Conservation (phyloP, 2,113 vertebrate genomes). For the Eira barbara region DNA sequence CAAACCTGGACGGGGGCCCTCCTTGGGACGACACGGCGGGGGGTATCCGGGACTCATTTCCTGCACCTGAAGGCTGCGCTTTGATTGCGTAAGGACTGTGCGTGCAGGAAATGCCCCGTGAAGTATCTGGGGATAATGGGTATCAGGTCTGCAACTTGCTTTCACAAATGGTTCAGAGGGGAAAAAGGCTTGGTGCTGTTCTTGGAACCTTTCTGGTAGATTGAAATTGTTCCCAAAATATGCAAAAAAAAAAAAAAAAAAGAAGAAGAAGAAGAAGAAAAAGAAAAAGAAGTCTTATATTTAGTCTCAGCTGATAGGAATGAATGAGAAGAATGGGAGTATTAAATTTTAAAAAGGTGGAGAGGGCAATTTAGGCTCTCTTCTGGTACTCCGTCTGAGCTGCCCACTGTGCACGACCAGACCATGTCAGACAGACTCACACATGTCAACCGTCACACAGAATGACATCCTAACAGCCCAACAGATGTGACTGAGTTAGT, state of each 20-base stretch:
- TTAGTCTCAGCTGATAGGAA: neutral
- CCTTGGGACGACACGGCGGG: neutral
- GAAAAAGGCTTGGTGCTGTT: neutral
- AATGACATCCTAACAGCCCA: neutral
- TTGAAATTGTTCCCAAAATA: neutral
- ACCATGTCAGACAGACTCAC: neutral
- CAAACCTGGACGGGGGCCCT: neutral
- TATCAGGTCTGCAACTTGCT: neutral
- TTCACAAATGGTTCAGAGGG: neutral
- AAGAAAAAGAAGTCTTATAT: neutral
- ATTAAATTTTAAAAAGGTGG: neutral
- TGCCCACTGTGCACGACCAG: neutral
- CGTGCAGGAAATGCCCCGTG: neutral
- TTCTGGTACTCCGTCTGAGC: neutral
- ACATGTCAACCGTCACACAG: neutral
- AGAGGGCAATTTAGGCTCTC: neutral
- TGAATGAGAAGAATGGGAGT: neutral
- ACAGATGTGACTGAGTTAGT: neutral
- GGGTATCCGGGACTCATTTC: neutral
- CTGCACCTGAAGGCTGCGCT: neutral
- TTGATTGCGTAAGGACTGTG: neutral
- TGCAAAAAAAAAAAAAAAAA: neutral
- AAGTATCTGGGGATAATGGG: neutral
- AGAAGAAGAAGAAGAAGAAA: neutral
- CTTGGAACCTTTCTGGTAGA: neutral